Percentiles rank a stretch among this genome's conserved stretches.
Evolutionary conservation across 2,113 vertebrate species (phyloP).

Genomic region (Hiodon alosoides): DNA sequence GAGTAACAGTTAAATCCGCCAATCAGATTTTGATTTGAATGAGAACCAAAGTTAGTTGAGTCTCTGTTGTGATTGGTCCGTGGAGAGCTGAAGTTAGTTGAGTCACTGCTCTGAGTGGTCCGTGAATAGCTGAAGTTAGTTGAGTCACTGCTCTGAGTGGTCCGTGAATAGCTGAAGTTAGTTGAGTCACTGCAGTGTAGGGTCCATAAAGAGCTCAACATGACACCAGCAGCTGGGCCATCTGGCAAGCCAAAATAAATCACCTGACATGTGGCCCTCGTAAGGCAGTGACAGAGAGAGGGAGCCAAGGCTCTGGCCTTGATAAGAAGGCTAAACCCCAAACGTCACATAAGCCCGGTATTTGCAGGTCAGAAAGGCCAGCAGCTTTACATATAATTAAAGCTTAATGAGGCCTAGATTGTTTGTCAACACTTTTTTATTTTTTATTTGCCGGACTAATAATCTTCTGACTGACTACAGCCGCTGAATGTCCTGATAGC

Average conservation of each 20-base stretch:
- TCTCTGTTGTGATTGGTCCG: too few relatives aligned
- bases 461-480: conserved; percentile 67
- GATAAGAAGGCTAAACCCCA: conserved; percentile 58
- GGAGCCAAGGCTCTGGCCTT: conserved; percentile 58
- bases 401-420: conserved; percentile 66
- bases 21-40: too few relatives aligned
- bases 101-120: too few relatives aligned
- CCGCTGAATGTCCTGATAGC: conserved; percentile 54
- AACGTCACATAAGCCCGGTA: conserved; percentile 56
- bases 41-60: too few relatives aligned
- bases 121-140: too few relatives aligned
- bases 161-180: too few relatives aligned
- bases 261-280: conserved; percentile 19
- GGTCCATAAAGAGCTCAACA: background rate
- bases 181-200: background rate
- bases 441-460: conserved; percentile 55
- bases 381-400: conserved; percentile 73
- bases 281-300: conserved; percentile 42
- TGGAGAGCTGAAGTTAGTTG: too few relatives aligned
- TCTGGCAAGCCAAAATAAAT: background rate
- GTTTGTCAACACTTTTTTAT: conserved; percentile 69
- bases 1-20: too few relatives aligned
- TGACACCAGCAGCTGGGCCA: conserved; percentile 10
- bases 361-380: conserved; percentile 52
- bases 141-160: too few relatives aligned